Conservation (phyloP, 1,140 invertebrate species). For the Mylabris phalerata region DNA sequence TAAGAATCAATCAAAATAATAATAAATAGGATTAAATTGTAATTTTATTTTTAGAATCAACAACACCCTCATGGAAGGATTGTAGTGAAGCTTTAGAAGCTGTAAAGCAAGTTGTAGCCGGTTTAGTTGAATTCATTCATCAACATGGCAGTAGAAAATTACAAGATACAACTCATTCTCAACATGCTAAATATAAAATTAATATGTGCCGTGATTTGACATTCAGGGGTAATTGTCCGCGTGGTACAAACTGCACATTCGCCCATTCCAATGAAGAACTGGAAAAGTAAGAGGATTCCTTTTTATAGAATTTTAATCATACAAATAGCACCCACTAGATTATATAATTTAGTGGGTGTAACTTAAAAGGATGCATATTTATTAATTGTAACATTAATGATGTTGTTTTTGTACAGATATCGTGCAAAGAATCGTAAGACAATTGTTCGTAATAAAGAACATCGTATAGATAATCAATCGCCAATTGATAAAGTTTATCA, state of each 20-base stretch:
- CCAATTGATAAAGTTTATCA: conserved; percentile 31
- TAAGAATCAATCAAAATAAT: conserved; percentile 34
- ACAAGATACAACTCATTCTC: conserved; percentile 51
- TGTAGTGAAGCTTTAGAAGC: conserved; percentile 72
- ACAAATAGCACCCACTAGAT: too few species aligned
- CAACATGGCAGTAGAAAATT: conserved; percentile 64
- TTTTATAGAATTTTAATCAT: neutral
- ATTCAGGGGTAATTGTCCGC: conserved; percentile 70
- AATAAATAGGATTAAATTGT: neutral
- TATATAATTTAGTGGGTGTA: too few species aligned
- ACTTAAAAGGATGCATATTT: too few species aligned
- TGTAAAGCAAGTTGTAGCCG: conserved; percentile 73
- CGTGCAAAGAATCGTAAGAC: conserved; percentile 53
- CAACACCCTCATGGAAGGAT: conserved; percentile 63
- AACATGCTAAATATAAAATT: conserved; percentile 81
- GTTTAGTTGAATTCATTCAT: conserved; percentile 78
- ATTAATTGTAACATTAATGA: neutral
- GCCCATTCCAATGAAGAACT: conserved; percentile 87
- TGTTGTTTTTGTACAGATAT: conserved; percentile 42
- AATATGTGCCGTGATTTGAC: conserved; percentile 83
- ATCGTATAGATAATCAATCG: conserved; percentile 34
- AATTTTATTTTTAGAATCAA: conserved; percentile 51
- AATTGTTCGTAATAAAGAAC: conserved; percentile 38
- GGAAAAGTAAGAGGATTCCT: conserved; percentile 58
- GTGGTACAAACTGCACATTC: conserved; percentile 83